Evolutionary conservation across 1,140 invertebrate genomes (phyloP).

Genomic region (Eriocheir sinensis): DNA sequence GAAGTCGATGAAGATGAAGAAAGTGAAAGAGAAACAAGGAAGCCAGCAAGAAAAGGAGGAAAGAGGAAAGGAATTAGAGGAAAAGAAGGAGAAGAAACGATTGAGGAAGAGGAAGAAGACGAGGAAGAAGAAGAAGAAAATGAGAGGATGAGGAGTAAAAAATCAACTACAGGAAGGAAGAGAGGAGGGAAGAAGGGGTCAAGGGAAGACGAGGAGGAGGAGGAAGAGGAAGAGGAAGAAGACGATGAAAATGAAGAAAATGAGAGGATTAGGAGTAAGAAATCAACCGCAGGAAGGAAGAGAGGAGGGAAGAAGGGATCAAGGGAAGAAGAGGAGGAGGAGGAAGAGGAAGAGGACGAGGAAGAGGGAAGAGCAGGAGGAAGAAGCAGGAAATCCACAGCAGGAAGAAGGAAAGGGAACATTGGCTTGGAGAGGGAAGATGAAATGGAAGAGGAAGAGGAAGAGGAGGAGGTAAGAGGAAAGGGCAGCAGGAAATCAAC

Average conservation of each 20-base stretch:
- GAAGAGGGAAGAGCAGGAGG: too few relatives aligned
- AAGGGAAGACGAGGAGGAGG: not conserved
- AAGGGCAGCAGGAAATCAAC: too few relatives aligned
- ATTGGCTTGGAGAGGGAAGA: too few relatives aligned
- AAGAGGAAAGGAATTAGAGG: not conserved
- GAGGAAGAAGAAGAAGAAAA: not conserved
- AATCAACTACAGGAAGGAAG: not conserved
- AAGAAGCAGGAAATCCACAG: too few relatives aligned
- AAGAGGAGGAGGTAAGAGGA: too few relatives aligned
- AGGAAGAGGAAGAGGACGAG: too few relatives aligned
- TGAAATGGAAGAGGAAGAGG: too few relatives aligned
- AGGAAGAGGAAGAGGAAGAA: not conserved
- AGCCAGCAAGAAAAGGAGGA: not conserved
- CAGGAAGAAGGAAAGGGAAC: too few relatives aligned
- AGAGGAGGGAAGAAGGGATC: too few relatives aligned
- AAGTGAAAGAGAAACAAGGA: not conserved
- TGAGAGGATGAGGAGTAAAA: not conserved
- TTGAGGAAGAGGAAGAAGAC: not conserved
- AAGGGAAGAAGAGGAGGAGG: too few relatives aligned
- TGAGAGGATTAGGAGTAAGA: too few relatives aligned
- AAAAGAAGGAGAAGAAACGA: not conserved
- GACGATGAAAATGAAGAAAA: not conserved
- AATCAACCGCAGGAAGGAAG: too few relatives aligned
- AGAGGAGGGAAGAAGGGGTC: not conserved
- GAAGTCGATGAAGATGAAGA: slow-evolving; percentile 16